Conservation (phyloP, 2,888 invertebrate species). For the Ophion costatus region DNA sequence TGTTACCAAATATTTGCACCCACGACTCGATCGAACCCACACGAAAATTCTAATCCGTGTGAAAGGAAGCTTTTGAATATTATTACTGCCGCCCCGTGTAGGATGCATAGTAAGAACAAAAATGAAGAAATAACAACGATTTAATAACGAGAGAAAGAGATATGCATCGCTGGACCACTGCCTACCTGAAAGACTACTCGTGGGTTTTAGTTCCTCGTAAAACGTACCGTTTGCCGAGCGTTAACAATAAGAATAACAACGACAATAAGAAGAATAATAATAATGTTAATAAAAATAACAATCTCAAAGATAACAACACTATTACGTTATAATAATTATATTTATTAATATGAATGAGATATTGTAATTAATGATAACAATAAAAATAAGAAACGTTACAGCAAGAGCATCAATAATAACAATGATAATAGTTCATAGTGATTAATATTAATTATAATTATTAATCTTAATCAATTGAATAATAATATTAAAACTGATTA, state of each 20-base stretch:
- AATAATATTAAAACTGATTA: too few relatives aligned
- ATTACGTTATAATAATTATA: background rate
- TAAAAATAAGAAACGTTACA: too few relatives aligned
- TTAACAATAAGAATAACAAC: conserved; percentile 20
- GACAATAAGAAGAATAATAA: background rate
- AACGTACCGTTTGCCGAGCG: conserved; percentile 9
- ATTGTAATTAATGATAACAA: too few relatives aligned
- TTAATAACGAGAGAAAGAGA: conserved; percentile 39
- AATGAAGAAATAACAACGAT: background rate
- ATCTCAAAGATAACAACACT: too few relatives aligned
- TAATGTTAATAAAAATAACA: background rate
- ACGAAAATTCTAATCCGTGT: conserved; percentile 44
- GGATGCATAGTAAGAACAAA: conserved; percentile 5
- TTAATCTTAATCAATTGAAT: too few relatives aligned
- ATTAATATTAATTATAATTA: background rate
- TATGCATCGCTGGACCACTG: conserved; percentile 8
- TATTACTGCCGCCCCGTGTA: conserved; percentile 12
- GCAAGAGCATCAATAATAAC: background rate
- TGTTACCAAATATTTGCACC: conserved; percentile 58
- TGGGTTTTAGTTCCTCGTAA: conserved; percentile 7
- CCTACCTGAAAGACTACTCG: conserved; percentile 32
- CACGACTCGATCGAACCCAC: conserved; percentile 51
- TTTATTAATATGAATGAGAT: too few relatives aligned
- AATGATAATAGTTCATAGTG: too few relatives aligned
- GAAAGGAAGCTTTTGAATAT: conserved; percentile 47